A percentile compares a stretch with the other conserved stretches of the same genome.
Conservation (phyloP, 2,888 invertebrate genomes). For the Dryococelus australis region DNA sequence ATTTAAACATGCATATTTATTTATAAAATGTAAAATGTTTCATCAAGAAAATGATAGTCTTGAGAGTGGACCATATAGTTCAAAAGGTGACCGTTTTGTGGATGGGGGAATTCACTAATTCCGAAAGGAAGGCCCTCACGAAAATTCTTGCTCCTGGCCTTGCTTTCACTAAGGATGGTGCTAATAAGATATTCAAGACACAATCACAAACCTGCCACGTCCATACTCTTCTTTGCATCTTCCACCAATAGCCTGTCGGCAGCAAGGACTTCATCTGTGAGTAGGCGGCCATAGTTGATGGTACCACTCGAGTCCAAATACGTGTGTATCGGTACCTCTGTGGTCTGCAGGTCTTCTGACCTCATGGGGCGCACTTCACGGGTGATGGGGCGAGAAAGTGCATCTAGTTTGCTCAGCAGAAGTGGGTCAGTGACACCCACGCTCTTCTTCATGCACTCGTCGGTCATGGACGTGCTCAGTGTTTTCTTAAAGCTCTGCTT, state of each 20-base stretch:
- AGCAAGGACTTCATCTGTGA: conserved; percentile 87
- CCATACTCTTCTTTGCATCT: conserved; percentile 77
- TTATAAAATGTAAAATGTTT: too few relatives aligned
- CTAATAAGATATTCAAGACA: too few relatives aligned
- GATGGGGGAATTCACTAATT: too few relatives aligned
- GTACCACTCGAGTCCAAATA: conserved; percentile 76
- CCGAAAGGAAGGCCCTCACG: too few relatives aligned
- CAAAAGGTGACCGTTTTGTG: too few relatives aligned
- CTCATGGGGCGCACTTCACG: conserved; percentile 66
- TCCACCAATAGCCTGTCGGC: conserved; percentile 84
- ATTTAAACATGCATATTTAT: too few relatives aligned
- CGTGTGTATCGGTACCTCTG: conserved; percentile 62
- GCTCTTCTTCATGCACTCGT: conserved; percentile 60
- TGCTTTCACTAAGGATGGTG: too few relatives aligned
- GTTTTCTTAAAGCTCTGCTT: conserved; percentile 74
- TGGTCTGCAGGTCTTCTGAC: conserved; percentile 53
- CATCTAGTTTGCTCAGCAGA: conserved; percentile 70
- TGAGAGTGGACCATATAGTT: too few relatives aligned
- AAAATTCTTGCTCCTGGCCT: too few relatives aligned
- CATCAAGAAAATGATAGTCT: too few relatives aligned
- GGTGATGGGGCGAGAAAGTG: conserved; percentile 66
- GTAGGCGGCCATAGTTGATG: conserved; percentile 80
- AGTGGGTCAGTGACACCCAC: conserved; percentile 73
- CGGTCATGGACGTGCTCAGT: conserved; percentile 60
- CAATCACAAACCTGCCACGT: conserved; percentile 63